A percentile compares a stretch with the other conserved stretches of the same genome.
Conservation (phyloP, 2,113 vertebrate genomes). For the Excalfactoria chinensis region DNA sequence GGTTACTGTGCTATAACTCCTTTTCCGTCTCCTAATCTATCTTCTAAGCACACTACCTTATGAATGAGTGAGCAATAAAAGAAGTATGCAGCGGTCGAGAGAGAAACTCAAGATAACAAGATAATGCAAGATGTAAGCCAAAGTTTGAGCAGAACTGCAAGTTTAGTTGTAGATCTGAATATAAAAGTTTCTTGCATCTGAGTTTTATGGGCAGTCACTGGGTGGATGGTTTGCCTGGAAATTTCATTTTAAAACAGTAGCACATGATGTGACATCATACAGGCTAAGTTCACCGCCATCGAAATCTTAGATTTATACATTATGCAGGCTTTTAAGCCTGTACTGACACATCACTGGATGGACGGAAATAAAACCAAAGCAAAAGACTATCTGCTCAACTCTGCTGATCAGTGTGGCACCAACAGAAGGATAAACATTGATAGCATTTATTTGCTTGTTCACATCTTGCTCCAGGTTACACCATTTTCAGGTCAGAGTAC, state of each 20-base stretch:
- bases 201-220: background rate
- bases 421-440: too few relatives aligned
- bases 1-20: constrained; percentile 55
- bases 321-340: background rate
- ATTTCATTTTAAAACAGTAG: background rate
- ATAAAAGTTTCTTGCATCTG: background rate
- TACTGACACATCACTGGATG: background rate
- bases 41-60: constrained; percentile 43
- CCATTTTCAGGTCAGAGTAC: too few relatives aligned
- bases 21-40: constrained; percentile 54
- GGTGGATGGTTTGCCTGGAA: background rate
- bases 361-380: background rate
- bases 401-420: too few relatives aligned
- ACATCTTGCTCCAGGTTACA: too few relatives aligned
- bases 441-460: too few relatives aligned
- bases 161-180: constrained; percentile 1
- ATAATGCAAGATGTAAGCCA: constrained; percentile 20
- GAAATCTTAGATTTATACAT: background rate
- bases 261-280: background rate
- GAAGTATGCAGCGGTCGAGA: constrained; percentile 57
- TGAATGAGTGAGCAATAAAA: constrained; percentile 70
- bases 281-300: background rate
- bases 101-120: constrained; percentile 56
- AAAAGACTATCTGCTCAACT: too few relatives aligned
- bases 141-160: background rate